These are phyloP conservation scores for Phytoseiulus persimilis DNA, from an alignment of 2,888 invertebrate genomes.

Conservation along the genomic window DNA sequence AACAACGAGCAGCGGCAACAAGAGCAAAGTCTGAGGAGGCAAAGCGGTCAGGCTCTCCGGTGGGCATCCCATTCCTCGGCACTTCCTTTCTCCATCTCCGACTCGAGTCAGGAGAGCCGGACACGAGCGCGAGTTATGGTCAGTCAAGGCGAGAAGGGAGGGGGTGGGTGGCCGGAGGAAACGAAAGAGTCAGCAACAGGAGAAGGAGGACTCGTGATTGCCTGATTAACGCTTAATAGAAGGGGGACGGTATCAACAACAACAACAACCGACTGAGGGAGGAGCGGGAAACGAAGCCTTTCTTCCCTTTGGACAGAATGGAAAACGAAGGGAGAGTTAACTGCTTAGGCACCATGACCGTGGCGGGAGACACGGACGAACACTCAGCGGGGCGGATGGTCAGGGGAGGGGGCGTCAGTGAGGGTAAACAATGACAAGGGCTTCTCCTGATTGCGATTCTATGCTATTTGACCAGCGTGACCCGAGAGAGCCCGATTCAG, in stretches of 20 bases:
- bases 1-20: background rate
- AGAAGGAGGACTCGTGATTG: constrained; percentile 38
- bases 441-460: background rate
- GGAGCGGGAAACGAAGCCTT: constrained; percentile 7
- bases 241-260: background rate
- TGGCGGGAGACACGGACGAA: background rate
- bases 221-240: constrained; percentile 39
- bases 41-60: background rate
- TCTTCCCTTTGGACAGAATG: background rate
- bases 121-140: constrained; percentile 35
- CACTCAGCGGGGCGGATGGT: background rate
- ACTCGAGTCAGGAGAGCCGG: constrained; percentile 13
- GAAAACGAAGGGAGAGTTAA: background rate
- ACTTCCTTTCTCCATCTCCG: background rate
- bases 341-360: background rate
- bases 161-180: background rate
- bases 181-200: background rate
- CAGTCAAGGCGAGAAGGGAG: background rate
- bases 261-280: background rate
- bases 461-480: background rate
- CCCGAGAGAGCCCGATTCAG: background rate
- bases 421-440: background rate
- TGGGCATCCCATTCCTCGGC: background rate
- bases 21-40: background rate
- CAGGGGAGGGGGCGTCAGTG: background rate